Base-by-base conservation (phyloP, 2,888 invertebrate genomes). In the Gymnosoma rotundatum region DNA sequence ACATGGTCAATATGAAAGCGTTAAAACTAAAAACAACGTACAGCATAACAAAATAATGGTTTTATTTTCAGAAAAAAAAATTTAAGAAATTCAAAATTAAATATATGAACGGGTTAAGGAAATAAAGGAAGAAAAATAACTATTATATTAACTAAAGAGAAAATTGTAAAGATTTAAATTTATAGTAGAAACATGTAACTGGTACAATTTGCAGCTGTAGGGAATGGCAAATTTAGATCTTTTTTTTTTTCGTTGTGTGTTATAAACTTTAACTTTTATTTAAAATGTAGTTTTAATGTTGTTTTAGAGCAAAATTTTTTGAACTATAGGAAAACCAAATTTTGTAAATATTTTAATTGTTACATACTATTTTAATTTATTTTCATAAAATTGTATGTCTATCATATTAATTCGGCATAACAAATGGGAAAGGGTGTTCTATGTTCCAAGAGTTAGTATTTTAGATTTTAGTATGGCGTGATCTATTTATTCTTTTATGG, bases 1-100 rank as follows among this genome's bases (percentile, higher is more conserved):
- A 45, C 50, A 61, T 83, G 83, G 76, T 69, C 83, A 78, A 64
- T 56, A 74, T 78, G 36, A 38, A 78, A 84, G 78, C 73, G 63
- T 70, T 67, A 58, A 38, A 42, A 20, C 21, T 67, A 20, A 21
- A 42, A 32, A 56, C 50, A 58, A 48, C 61, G 38, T 56, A 36
- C 48, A 80, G 61, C 74, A 56, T 79, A 67, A 25, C 42, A 78
- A 63, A 60, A 54, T 63, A 63, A 52, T 52, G 38, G 20, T 48
- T 67, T 63, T 54, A 64, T 38, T 48, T 10, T 50, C 6, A 38
- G 32, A 73, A 73, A 73, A 73, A n/a, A 45, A 63, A 45, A 54
- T 16, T n/a, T n/a, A 14, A 42, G 12, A 42, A 42, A 42, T 12
- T 12, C 4, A 61, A 54, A 60, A 78, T 42, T 48, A 66, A 54